Base-by-base conservation (phyloP, 1,140 invertebrate species). In the Sinonovacula constricta region DNA sequence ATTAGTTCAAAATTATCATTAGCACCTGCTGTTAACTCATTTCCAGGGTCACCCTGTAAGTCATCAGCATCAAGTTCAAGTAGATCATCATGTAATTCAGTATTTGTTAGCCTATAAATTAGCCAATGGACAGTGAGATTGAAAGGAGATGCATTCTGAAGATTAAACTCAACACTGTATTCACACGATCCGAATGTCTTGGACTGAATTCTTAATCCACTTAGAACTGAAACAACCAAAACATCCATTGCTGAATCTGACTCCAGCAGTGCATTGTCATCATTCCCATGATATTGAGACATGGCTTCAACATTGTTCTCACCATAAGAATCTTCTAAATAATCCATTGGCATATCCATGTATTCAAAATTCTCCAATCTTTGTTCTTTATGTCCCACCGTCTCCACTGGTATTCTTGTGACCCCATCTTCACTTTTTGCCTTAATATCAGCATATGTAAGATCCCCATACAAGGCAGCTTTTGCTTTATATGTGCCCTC, bases 391-490 rank as follows among this genome's bases (percentile, higher is more conserved):
- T n/a, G n/a, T n/a, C n/a, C n/a, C n/a, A n/a, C n/a, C n/a, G n/a
- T n/a, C n/a, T n/a, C n/a, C n/a, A n/a, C n/a, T n/a, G n/a, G n/a
- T n/a, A n/a, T n/a, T n/a, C n/a, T n/a, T n/a, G n/a, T n/a, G n/a
- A n/a, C n/a, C n/a, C n/a, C n/a, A n/a, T n/a, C n/a, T n/a, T n/a
- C n/a, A n/a, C n/a, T n/a, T n/a, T n/a, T n/a, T n/a, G n/a, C n/a
- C n/a, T n/a, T n/a, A n/a, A n/a, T n/a, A n/a, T n/a, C n/a, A n/a
- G n/a, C n/a, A n/a, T n/a, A n/a, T n/a, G n/a, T n/a, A n/a, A n/a
- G n/a, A n/a, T n/a, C n/a, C n/a, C n/a, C n/a, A 70, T 34, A 74
- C 30, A 74, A 31, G 36, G 59, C 59, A 31, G 59, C 59, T 5
- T 24, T 51, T 51, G 70, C 54, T 15, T 26, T 74, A 22, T 74